Evolutionary conservation across 2,888 invertebrate species (phyloP), one percentile per base, ranked within the genome.

Genomic region (Pollenia labialis): DNA sequence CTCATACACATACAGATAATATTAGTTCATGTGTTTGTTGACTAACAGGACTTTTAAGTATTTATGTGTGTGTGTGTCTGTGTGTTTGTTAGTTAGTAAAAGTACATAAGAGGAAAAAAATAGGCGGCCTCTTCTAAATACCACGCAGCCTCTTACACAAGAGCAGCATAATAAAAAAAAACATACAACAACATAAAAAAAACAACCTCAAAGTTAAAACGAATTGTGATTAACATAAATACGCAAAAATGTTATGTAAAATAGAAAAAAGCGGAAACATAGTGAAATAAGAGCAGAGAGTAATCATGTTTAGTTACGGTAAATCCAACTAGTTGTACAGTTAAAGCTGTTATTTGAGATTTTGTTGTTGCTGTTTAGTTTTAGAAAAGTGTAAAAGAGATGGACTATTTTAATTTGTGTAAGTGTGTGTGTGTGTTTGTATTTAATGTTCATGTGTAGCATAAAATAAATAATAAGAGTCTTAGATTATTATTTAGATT

Each of bases 201-300:
- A 58, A 81, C 14, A 40, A 7, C 56, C n/a, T 18, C 56, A 44
- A 72, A 46, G 23, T 62, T 58, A 60, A 58, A 75, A 62, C 46
- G 32, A 48, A 64, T 66, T 85, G 87, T 92, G 91, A 91, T 91
- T 91, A 91, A 92, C 91, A 91, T 91, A 92, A 91, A 92, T 90
- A 92, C 92, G 92, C 91, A 92, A 91, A 91, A 90, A 91, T 90
- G 91, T 92, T 91, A 91, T 76, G 76, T 76, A 82, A 74, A 66
- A 18, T 12, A 68, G 56, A 56, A 66, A 69, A 46, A 32, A 66
- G 40, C 32, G 32, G 32, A 60, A 46, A 16, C 11, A 50, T 12
- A 11, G 42, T 18, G 88, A 90, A 91, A 90, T 54, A 50, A 58
- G 66, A 85, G 64, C 46, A 54, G 75, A 80, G 50, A 46, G 58